Evolutionary conservation across 2,113 vertebrate genomes (phyloP).

Genomic region (Geothlypis trichas): DNA sequence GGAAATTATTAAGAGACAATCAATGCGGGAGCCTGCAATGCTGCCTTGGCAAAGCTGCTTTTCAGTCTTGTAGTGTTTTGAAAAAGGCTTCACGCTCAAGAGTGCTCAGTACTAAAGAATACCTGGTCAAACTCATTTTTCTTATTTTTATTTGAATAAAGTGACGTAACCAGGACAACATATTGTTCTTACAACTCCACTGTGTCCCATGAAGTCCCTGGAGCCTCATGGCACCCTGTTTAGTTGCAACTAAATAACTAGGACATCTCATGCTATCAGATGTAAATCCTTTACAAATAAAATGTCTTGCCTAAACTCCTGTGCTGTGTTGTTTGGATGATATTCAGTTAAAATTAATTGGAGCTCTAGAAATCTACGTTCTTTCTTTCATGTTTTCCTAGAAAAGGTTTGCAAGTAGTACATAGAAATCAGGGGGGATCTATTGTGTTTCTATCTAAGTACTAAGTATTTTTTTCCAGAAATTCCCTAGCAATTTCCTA

Average conservation of each 20-base stretch:
- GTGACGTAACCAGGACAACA: not conserved
- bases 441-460: not conserved
- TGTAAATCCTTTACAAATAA: not conserved
- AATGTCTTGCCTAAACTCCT: not conserved
- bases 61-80: not conserved
- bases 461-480: not conserved
- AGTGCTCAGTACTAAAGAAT: not conserved
- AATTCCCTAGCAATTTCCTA: not conserved
- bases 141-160: not conserved
- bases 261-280: not conserved
- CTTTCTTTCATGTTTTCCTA: not conserved
- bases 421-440: not conserved
- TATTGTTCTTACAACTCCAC: not conserved
- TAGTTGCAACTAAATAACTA: not conserved
- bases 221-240: not conserved
- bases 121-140: not conserved
- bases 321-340: not conserved
- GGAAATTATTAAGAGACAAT: slow-evolving; percentile 39
- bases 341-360: not conserved
- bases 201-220: not conserved
- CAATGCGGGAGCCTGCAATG: not conserved
- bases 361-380: not conserved
- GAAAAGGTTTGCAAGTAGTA: not conserved
- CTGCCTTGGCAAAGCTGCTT: not conserved
- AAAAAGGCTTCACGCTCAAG: not conserved